phyloP scores from a whole-genome alignment of 2,888 invertebrate genomes.

The Zeuzera pyrina region DNA sequence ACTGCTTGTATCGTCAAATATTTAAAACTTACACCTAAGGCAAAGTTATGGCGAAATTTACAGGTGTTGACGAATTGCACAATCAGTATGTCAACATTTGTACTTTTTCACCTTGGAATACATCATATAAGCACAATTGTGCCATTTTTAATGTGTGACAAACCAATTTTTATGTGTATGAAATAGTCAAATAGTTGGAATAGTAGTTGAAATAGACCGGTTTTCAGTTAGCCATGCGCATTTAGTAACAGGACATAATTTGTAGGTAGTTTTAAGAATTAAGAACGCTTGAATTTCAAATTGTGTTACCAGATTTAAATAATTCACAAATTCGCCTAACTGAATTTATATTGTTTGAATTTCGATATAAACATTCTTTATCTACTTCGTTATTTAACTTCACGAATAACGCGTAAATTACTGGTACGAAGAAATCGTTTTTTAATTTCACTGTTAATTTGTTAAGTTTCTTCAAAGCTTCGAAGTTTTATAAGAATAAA shows the following conservation, averaged over 20 bases:
- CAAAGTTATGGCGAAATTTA: background rate
- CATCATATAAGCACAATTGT: slow-evolving; percentile 22
- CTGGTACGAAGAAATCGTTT: no score
- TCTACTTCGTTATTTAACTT: no score
- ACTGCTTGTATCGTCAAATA: no score
- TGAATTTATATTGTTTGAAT: no score
- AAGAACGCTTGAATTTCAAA: slow-evolving; percentile 40
- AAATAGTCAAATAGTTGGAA: slow-evolving; percentile 65
- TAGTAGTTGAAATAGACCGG: slow-evolving; percentile 66
- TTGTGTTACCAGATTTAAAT: no score
- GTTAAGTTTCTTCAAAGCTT: no score
- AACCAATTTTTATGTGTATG: slow-evolving; percentile 24
- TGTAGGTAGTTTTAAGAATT: slow-evolving; percentile 60
- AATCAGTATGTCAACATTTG: no score
- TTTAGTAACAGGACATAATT: slow-evolving; percentile 58
- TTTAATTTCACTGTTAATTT: no score
- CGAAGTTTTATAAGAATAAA: no score
- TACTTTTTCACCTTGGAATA: background rate
- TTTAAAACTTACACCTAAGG: slow-evolving; percentile 4
- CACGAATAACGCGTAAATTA: no score
- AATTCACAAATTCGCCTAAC: no score
- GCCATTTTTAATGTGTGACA: slow-evolving; percentile 42
- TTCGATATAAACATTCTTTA: no score
- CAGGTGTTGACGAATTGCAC: slow-evolving; percentile 4
- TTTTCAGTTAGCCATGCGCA: slow-evolving; percentile 65